phyloP scores from a whole-genome alignment of 2,113 vertebrate genomes.

The Oceanodroma tethys region DNA sequence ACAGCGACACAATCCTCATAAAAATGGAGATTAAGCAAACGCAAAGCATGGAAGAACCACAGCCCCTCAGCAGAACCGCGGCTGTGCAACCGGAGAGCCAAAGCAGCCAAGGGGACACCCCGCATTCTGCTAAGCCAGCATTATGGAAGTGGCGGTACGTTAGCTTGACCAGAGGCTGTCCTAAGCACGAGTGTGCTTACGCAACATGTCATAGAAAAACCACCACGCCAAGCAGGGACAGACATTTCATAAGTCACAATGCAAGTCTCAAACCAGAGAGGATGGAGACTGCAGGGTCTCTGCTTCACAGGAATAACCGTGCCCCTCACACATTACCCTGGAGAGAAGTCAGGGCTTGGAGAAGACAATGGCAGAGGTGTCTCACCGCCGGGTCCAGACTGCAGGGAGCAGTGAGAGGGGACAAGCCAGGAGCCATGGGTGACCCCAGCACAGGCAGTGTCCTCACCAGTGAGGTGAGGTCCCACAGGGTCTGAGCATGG shows the following conservation, averaged over 20 bases:
- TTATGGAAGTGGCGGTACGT: rapidly evolving
- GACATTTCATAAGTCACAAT: rapidly evolving
- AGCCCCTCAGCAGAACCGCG: rapidly evolving
- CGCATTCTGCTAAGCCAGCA: neutral
- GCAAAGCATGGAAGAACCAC: neutral
- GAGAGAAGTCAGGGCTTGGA: neutral
- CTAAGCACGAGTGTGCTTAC: rapidly evolving
- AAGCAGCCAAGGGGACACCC: neutral
- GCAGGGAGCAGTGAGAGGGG: neutral
- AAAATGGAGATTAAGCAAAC: neutral
- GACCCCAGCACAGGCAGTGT: neutral
- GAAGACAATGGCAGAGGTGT: neutral
- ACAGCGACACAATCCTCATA: too few relatives aligned
- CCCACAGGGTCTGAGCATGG: neutral
- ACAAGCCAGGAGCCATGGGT: neutral
- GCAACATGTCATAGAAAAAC: neutral
- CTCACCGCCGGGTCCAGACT: neutral
- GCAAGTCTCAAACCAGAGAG: neutral
- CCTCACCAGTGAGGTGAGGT: neutral
- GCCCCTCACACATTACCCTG: rapidly evolving
- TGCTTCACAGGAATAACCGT: neutral
- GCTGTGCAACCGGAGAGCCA: too few relatives aligned
- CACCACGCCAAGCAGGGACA: rapidly evolving
- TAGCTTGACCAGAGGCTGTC: neutral
- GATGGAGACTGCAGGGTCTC: neutral